phyloP scores from a whole-genome alignment of 2,797 vertebrate genomes.

The Sebastes reedi region DNA sequence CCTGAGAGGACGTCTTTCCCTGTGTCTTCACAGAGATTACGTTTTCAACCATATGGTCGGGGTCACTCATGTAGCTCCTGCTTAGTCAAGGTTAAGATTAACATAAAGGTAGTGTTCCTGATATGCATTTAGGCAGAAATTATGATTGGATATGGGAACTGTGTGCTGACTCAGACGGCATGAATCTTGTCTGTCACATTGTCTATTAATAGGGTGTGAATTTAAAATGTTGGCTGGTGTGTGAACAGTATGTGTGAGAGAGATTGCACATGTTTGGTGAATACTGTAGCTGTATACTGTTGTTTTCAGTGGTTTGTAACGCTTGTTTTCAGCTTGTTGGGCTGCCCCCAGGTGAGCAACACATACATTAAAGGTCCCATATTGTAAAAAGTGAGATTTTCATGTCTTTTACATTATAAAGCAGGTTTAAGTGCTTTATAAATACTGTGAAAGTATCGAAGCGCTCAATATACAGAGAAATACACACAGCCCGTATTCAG shows the following conservation, averaged over 20 bases:
- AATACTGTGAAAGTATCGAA: too few relatives aligned
- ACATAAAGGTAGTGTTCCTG: background rate
- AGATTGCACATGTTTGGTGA: background rate
- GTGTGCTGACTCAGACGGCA: background rate
- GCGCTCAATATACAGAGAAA: too few relatives aligned
- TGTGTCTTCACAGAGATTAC: background rate
- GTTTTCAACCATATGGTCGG: background rate
- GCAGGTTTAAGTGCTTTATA: too few relatives aligned
- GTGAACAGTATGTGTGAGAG: background rate
- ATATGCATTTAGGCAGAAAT: background rate
- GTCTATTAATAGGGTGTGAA: background rate
- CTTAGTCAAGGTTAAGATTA: slow-evolving; percentile 5
- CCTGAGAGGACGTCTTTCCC: background rate
- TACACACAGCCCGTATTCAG: too few relatives aligned
- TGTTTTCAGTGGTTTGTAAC: background rate
- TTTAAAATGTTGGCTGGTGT: background rate
- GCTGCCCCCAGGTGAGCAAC: background rate
- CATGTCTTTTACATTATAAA: too few relatives aligned
- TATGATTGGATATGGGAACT: background rate
- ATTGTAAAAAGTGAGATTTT: too few relatives aligned
- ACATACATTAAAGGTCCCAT: background rate
- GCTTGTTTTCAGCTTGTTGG: background rate
- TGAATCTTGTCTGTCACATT: background rate
- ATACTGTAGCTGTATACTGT: background rate
- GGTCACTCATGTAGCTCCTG: background rate